Evolutionary conservation across 2,888 invertebrate species (phyloP), one percentile per base, ranked within the genome.

Genomic region (Copidosoma aretas): DNA sequence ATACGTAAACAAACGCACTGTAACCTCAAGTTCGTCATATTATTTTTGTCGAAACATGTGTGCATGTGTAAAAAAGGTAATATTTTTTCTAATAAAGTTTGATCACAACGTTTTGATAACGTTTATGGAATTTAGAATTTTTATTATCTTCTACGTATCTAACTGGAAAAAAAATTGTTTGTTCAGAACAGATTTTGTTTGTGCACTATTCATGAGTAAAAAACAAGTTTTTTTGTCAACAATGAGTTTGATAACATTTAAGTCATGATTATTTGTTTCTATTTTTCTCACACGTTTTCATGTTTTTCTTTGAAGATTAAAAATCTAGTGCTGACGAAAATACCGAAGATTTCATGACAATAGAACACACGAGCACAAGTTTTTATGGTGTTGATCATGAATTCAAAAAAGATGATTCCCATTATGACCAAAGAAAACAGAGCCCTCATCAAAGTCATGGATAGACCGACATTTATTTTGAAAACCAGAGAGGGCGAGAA

Each of bases 401-500:
- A 73, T 70, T 73, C 76, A 19, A 76, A 77, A 73, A 81, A 79
- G 72, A 77, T 79, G 71, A 72, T 78, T 53, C 71, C 79, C 5
- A 66, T 74, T 21, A 70, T 74, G 24, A 66, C 75, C 5, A 83
- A 83, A 73, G 82, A 83, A 32, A 75, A 73, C 4, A 75, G 78
- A 68, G 73, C 77, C n/a, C 68, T 77, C 10, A 77, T 81, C 32
- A 83, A 82, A 75, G 77, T 80, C 15, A 78, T 76, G 41, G 83
- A 83, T 53, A 77, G 83, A 32, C 91, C 91, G 1, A 91, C 91
- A 19, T 90, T 91, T 75, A 87, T 91, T 75, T 82, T 91, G 22
- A 91, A 91, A 83, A 88, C 89, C 1, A 85, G 91, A 71, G 91
- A 91, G 81, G 83, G 84, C 22, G 89, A 89, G 71, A 87, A 85